A percentile compares a stretch with the other conserved stretches of the same genome.
Evolutionary conservation across 2,888 invertebrate species (phyloP).

Genomic region (Trachelus tabidus): DNA sequence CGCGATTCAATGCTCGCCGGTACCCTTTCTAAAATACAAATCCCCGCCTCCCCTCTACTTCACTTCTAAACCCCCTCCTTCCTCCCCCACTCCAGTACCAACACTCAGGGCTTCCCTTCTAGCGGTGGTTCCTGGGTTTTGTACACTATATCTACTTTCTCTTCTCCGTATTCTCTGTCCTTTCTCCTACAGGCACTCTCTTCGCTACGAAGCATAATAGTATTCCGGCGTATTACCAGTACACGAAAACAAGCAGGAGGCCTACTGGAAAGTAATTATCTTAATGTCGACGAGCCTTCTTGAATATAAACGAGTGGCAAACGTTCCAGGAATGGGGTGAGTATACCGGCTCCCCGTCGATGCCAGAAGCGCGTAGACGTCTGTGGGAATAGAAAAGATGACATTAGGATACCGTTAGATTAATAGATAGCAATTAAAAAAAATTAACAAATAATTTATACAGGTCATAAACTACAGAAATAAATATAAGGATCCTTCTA

Average conservation of each 20-base stretch:
- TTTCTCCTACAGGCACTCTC: constrained; percentile 28
- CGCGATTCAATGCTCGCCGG: neutral
- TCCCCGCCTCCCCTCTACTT: neutral
- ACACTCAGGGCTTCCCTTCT: neutral
- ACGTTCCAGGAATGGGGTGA: constrained; percentile 7
- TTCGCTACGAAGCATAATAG: constrained; percentile 46
- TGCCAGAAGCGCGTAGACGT: no score
- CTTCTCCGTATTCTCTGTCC: neutral
- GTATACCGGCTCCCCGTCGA: no score
- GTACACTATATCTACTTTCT: constrained; percentile 18
- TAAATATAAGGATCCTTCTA: no score
- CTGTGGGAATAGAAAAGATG: no score
- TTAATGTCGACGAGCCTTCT: constrained; percentile 47
- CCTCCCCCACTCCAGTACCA: no score
- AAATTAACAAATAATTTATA: no score
- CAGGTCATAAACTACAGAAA: no score
- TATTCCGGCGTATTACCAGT: constrained; percentile 47
- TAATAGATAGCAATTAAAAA: no score
- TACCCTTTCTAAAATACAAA: neutral
- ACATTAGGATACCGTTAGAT: no score
- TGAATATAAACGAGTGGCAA: constrained; percentile 19
- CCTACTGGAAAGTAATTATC: constrained; percentile 52
- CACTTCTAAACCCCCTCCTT: no score
- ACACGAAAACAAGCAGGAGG: constrained; percentile 41
- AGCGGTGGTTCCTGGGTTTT: neutral